Base-by-base conservation (phyloP, 2,797 vertebrate genomes). In the Spondyliosoma cantharus region DNA sequence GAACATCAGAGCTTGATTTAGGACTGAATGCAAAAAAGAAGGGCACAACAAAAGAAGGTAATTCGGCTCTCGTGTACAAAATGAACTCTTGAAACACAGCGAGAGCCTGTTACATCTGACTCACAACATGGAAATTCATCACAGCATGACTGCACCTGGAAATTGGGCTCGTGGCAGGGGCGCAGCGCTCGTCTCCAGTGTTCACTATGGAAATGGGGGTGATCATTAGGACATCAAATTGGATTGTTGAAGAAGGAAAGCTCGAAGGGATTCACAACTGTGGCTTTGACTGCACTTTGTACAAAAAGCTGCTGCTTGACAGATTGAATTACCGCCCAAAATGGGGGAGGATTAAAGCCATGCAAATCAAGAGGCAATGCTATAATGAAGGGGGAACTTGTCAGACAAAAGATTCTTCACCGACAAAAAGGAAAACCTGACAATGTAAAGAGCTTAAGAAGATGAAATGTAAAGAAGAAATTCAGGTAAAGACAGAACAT, bases 191-290 rank as follows among this genome's bases (percentile, higher is more conserved):
- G 52, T 77, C 77, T 60, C 74, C 78, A 29, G 76, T 24, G 20
- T 43, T 74, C 82, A 78, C 70, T 9, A 16, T 63, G 78, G 79
- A 80, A 49, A 76, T 53, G 60, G 69, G 60, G 75, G 52, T 15
- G 65, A 85, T 89, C 82, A 90, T 87, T 83, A 85, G 75, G 75
- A 86, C 76, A 13, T 83, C 75, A 83, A 78, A 84, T 75, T 82
- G 84, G 78, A 87, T 83, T 53, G 60, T 66, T 71, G 84, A 79
- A 46, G 71, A 62, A 76, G 69, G 84, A 80, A 76, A 61, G 66
- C 80, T 84, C 66, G 66, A 74, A 74, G 74, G 80, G 49, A 61
- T 75, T 62, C 61, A 58, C 62, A 24, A 42, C 58, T 50, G 69
- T 72, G 69, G 81, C 72, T 71, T 73, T 61, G 74, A 74, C 62